Conservation (phyloP, 2,888 invertebrate genomes). For the Drosophila vallismaia region DNA sequence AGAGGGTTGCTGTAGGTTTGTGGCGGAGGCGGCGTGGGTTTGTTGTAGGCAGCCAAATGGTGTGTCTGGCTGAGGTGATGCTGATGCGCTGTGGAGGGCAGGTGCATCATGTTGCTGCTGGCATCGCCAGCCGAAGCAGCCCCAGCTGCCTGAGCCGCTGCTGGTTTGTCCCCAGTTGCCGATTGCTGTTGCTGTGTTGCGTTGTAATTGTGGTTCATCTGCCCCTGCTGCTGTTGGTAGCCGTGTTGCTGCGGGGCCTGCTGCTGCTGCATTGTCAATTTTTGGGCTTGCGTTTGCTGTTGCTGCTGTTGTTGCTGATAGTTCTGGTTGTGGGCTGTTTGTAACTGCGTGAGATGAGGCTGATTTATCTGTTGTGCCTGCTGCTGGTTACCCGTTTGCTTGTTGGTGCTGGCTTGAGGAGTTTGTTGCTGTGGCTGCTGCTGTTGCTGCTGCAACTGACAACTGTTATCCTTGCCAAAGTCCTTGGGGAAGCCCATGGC, state of each 20-base stretch:
- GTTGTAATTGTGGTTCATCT: constrained; percentile 68
- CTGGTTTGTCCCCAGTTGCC: constrained; percentile 50
- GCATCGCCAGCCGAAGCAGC: constrained; percentile 40
- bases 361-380: constrained; percentile 44
- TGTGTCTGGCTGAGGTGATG: constrained; percentile 81
- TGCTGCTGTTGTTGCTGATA: constrained; percentile 58
- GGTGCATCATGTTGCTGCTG: constrained; percentile 69
- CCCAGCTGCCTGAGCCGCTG: constrained; percentile 50
- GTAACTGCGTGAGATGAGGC: constrained; percentile 58
- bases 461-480: constrained; percentile 74
- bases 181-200: constrained; percentile 57
- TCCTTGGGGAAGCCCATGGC: constrained; percentile 83
- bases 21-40: constrained; percentile 78
- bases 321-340: constrained; percentile 46
- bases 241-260: constrained; percentile 40
- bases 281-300: constrained; percentile 54
- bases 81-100: constrained; percentile 63
- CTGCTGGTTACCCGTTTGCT: constrained; percentile 55
- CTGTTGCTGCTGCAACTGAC: constrained; percentile 68
- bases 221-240: constrained; percentile 52
- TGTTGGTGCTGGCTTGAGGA: constrained; percentile 48
- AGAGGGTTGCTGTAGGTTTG: constrained; percentile 81
- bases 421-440: constrained; percentile 43
- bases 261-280: constrained; percentile 42
- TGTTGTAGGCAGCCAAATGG: constrained; percentile 81